These are phyloP conservation scores for Platichthys flesus DNA, from an alignment of 2,113 vertebrate genomes.

Conservation along the genomic window DNA sequence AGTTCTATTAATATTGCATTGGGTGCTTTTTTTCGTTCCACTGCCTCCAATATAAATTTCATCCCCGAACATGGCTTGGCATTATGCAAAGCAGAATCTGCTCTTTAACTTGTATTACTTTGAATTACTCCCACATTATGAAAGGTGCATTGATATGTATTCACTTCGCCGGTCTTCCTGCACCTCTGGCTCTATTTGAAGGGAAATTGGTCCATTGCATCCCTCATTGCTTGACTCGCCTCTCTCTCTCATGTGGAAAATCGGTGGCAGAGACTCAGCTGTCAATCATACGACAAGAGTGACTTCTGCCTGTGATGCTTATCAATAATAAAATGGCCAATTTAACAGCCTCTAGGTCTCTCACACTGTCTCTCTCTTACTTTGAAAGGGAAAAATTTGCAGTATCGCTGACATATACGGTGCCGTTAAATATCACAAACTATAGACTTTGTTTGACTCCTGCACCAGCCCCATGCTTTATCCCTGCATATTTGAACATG, in stretches of 20 bases:
- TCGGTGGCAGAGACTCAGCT: slow-evolving; percentile 67
- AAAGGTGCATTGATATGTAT: slow-evolving; percentile 47
- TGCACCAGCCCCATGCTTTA: slow-evolving; percentile 20
- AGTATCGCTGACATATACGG: slow-evolving; percentile 32
- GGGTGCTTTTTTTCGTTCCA: slow-evolving; percentile 19
- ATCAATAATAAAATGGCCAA: slow-evolving; percentile 80
- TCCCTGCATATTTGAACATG: slow-evolving; percentile 34
- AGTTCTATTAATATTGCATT: slow-evolving; percentile 41
- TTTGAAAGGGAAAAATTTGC: slow-evolving; percentile 52
- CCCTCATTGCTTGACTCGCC: slow-evolving; percentile 55
- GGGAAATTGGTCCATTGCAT: slow-evolving; percentile 71
- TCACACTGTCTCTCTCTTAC: slow-evolving; percentile 12
- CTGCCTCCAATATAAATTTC: slow-evolving; percentile 21
- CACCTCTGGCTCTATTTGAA: slow-evolving; percentile 60
- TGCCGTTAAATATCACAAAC: not conserved
- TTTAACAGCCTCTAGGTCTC: slow-evolving; percentile 69
- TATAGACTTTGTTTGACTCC: slow-evolving; percentile 17
- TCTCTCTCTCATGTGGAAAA: slow-evolving; percentile 75
- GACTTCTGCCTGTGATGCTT: slow-evolving; percentile 71
- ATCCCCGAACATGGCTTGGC: slow-evolving; percentile 5
- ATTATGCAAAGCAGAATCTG: slow-evolving; percentile 42
- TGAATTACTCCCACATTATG: slow-evolving; percentile 34
- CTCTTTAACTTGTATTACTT: slow-evolving; percentile 48
- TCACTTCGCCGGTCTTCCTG: slow-evolving; percentile 52
- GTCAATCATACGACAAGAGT: slow-evolving; percentile 72